Base-by-base conservation (phyloP, 2,888 invertebrate species). In the Adelphocoris suturalis region DNA sequence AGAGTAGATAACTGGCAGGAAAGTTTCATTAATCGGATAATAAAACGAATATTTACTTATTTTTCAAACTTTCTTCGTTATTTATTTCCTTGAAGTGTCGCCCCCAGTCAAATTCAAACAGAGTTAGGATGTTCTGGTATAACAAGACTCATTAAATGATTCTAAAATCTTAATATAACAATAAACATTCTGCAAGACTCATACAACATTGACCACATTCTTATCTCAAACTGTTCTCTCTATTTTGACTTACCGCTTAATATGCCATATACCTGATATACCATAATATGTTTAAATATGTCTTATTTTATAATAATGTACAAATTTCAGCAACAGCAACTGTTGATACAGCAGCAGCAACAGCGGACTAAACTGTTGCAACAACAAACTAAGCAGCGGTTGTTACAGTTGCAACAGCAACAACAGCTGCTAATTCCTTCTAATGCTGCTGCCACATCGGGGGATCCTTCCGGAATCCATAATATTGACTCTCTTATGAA, bases 401-500 rank as follows among this genome's bases (percentile, higher is more conserved):
- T 97, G 92, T 93, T 97, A 92, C 96, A 96, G 92, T 95, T 96
- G 93, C 97, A 97, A 93, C 96, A 96, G 92, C 96, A 96, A 93
- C 97, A 97, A 93, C 97, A 97, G 92, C 94, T 97, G 94, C 95
- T 97, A 91, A 97, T 97, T 92, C 96, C 96, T 88, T 96, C 97
- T 93, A 96, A 96, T 93, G 96, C 96, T 90, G 96, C 96, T 91
- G 94, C 95, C 57, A 94, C 94, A 91, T 94, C 94, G 92, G 94
- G 95, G 93, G 94, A 94, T 91, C 94, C 94, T 91, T 93, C 94
- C 75, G 94, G 94, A 86, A 94, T 95, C 92, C 95, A 95, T 91
- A 97, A 97, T 92, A 97, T 98, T 92, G 97, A 96, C 93, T 97
- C 96, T 91, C 95, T 98, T 92, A 95, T 98, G 92, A 97, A 97